These are phyloP conservation scores for Euplagia quadripunctaria DNA, from an alignment of 2,888 invertebrate species.

Conservation along the genomic window DNA sequence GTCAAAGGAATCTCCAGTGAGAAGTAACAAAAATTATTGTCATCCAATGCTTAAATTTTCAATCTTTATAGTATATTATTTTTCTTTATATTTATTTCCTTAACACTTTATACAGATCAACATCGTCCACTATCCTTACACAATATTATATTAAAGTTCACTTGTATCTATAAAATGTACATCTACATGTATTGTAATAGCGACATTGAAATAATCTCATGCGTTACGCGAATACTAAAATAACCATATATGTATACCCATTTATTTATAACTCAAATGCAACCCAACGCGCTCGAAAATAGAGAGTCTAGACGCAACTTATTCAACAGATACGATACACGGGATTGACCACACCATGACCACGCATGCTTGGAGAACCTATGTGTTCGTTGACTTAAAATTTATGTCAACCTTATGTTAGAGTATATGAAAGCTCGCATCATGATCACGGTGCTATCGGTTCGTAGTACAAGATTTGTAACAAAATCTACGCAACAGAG, in stretches of 20 bases:
- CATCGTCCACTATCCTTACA: constrained; percentile 65
- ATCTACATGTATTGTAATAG: constrained; percentile 52
- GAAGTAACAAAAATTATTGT: constrained; percentile 86
- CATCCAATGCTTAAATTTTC: constrained; percentile 84
- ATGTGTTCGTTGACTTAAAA: not conserved
- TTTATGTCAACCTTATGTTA: not conserved
- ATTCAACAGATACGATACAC: not conserved
- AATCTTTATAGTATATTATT: constrained; percentile 74
- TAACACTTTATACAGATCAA: constrained; percentile 81
- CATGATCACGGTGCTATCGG: not conserved
- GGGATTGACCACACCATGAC: not conserved
- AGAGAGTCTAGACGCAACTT: constrained; percentile 4
- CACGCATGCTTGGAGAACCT: not conserved
- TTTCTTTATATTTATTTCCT: constrained; percentile 71
- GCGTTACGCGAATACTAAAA: constrained; percentile 55
- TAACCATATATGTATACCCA: constrained; percentile 30
- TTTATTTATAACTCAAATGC: constrained; percentile 39
- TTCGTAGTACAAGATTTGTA: constrained; percentile 4
- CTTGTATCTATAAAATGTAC: constrained; percentile 74
- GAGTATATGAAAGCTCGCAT: not conserved
- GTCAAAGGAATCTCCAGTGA: constrained; percentile 65
- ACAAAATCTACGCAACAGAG: constrained; percentile 12
- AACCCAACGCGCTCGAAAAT: constrained; percentile 24
- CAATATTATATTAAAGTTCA: constrained; percentile 54
- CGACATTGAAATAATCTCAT: constrained; percentile 69